These are phyloP conservation scores for Aulostomus chinensis DNA, from an alignment of 2,797 vertebrate genomes.

Conservation along the genomic window DNA sequence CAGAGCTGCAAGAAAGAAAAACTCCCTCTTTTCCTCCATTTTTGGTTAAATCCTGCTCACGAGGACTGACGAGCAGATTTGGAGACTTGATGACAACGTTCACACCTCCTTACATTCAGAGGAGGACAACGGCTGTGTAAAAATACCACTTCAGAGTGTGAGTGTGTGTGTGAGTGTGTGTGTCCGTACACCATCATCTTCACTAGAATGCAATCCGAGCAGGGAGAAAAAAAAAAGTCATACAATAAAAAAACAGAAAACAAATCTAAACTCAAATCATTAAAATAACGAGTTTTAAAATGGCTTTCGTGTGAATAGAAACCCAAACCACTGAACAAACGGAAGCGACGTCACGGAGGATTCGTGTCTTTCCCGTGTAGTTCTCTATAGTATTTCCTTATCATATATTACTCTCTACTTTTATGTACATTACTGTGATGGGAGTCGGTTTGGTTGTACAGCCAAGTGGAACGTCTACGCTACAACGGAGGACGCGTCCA, in stretches of 20 bases:
- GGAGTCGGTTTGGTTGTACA: conserved; percentile 61
- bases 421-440: conserved; percentile 81
- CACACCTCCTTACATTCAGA: too few species aligned
- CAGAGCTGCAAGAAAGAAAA: conserved; percentile 23
- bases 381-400: conserved; percentile 74
- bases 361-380: conserved; percentile 41
- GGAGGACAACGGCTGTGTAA: conserved; percentile 43
- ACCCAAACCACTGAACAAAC: conserved; percentile 60
- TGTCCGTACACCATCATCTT: conserved; percentile 25
- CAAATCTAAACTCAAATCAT: conserved; percentile 59
- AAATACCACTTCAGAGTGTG: conserved; percentile 20
- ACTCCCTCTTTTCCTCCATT: conserved; percentile 4
- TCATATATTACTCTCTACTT: conserved; percentile 86
- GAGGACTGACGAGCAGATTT: conserved; percentile 22
- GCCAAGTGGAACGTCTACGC: too few species aligned
- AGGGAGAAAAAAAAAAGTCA: background rate
- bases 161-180: conserved; percentile 38
- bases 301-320: conserved; percentile 69
- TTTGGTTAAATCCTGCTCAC: conserved; percentile 45
- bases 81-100: too few species aligned
- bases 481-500: conserved; percentile 28
- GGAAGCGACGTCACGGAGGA: conserved; percentile 27
- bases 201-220: conserved; percentile 37
- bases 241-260: conserved; percentile 27
- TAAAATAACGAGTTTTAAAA: conserved; percentile 69